Evolutionary conservation across 2,797 vertebrate species (phyloP).

Genomic region (Parauchenoglanis ngamensis): DNA sequence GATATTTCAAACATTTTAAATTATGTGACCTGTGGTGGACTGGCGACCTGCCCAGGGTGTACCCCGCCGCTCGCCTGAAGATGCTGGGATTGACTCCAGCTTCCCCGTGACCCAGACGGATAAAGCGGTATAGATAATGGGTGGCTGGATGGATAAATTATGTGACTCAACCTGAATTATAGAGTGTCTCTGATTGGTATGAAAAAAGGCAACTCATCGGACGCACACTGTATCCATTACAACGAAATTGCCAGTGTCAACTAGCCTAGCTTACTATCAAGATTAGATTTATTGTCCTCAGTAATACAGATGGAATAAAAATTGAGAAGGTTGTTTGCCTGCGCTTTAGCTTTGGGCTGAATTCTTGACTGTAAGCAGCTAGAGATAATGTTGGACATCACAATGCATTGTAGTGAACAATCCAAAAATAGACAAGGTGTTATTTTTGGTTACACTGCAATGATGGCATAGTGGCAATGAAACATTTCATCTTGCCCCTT

Average conservation of each 20-base stretch:
- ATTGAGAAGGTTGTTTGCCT: not conserved
- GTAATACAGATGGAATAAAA: not conserved
- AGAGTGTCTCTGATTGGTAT: not conserved
- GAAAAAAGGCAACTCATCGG: not conserved
- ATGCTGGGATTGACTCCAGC: no score
- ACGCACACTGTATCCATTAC: not conserved
- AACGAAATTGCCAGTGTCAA: not conserved
- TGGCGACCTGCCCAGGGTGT: no score
- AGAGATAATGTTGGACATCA: not conserved
- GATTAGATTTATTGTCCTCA: not conserved
- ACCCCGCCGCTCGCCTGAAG: no score
- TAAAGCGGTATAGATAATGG: no score
- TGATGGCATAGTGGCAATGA: not conserved
- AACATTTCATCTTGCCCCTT: not conserved
- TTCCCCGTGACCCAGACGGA: no score
- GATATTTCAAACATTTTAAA: not conserved
- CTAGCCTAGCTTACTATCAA: not conserved
- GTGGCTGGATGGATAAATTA: no score
- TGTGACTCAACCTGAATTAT: not conserved
- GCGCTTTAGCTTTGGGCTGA: not conserved
- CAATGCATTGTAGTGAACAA: not conserved
- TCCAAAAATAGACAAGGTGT: not conserved
- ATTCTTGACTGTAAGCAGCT: not conserved
- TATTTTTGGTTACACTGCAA: not conserved
- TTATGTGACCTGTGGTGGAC: no score